Base-by-base conservation (phyloP, 2,797 vertebrate genomes). In the Morelia viridis region DNA sequence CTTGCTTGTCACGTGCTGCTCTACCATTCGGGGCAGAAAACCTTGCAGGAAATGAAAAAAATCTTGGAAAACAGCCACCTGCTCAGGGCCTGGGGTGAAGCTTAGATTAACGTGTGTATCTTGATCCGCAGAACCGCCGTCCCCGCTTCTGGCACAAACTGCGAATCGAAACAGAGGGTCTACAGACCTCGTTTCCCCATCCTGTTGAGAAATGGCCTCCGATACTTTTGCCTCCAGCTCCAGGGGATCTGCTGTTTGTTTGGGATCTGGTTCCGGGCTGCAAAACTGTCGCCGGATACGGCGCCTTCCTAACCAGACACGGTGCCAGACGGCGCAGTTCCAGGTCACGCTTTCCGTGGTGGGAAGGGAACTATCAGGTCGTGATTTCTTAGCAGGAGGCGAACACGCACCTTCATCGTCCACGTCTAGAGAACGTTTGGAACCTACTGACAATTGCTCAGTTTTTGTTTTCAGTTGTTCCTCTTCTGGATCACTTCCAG, bases 21-120 rank as follows among this genome's bases (percentile, higher is more conserved):
- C 97, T 0, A 97, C 97, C 96, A 98, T 97, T 31, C 97, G 97
- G 0, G 98, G 98, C 76, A 99, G 83, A 87, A 99, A 99, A 8
- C 90, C 96, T 92, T 98, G 98, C 76, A 99, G 93, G 87, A 99
- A 99, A 89, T 98, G 99, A 95, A 98, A 98, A 90, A 99, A 98
- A 94, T 98, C 98, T 0, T 97, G 97, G 90, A 99, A 98, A 24
- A 97, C 57, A 0, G 93, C 41, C 68, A 98, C 97, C 0, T 91
- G 94, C 28, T 96, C 92, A 0, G 98, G 97, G 46, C 94, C 96
- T 15, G 99, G 95, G 24, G 64, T 94, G 5, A 99, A 95, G 56
- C 97, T 89, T 0, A 96, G 96, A n/a, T 89, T 83, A 22, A 84
- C 9, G 2, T 62, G 86, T 0, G 12, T 0, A 0, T 89, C 86